Conservation (phyloP, 2,888 invertebrate species). For the Lydus trimaculatus region DNA sequence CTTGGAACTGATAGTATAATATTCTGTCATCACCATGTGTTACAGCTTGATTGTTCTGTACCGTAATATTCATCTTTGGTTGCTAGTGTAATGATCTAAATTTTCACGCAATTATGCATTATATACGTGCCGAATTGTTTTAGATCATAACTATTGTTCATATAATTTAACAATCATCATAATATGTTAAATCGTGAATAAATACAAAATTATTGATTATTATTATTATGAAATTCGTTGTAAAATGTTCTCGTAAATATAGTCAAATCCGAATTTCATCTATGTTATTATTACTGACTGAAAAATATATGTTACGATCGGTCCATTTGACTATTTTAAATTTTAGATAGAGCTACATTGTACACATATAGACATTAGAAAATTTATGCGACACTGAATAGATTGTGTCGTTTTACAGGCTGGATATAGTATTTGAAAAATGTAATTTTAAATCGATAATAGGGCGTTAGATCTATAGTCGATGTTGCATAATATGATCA, state of each 20-base stretch:
- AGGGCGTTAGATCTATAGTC: too few relatives aligned
- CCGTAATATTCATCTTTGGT: neutral
- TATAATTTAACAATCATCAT: neutral
- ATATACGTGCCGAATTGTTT: neutral
- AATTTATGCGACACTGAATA: constrained; percentile 13
- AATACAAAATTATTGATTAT: neutral
- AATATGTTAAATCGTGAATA: neutral
- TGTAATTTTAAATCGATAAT: too few relatives aligned
- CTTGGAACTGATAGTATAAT: neutral
- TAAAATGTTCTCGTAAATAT: neutral
- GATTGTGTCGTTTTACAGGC: neutral
- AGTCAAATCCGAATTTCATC: neutral
- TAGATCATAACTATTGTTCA: neutral
- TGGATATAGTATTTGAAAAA: constrained; percentile 1
- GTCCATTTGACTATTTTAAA: constrained; percentile 14
- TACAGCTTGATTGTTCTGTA: neutral
- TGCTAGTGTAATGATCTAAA: neutral
- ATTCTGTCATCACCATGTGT: neutral
- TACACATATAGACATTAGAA: constrained; percentile 11
- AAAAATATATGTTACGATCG: neutral
- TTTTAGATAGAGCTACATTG: constrained; percentile 9
- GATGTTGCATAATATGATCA: neutral
- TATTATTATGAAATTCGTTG: neutral
- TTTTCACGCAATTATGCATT: neutral
- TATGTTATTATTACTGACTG: neutral